Evolutionary conservation across 2,888 invertebrate genomes (phyloP), one percentile per base, ranked within the genome.

Genomic region (Blastobasis adustella): DNA sequence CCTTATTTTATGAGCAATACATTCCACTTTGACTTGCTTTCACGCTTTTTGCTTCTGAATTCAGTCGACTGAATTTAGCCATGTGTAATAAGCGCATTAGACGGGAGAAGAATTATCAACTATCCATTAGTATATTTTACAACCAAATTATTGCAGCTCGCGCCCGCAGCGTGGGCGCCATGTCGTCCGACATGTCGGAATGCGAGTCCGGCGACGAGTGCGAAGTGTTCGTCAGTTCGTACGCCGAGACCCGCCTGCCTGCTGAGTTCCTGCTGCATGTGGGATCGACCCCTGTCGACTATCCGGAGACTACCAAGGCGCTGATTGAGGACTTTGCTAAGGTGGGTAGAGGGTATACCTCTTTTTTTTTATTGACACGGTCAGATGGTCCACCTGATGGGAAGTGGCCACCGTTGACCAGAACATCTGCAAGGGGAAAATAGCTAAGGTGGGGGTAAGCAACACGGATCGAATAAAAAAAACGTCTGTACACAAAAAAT

Each of bases 251-350:
- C 8, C 61, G 83, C n/a, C 65, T 86, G 49, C 66, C 79, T 0
- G 51, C 56, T 0, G 73, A 80, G 43, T 85, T 87, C 64, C 54
- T 82, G 43, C 67, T 61, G 37, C 85, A 86, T 59, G 68, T 69
- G 3, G 55, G 71, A 4, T 89, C 89, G 58, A 0, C 68, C 69
- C 2, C 55, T 71, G 4, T 89, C 0, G 62, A 63, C 1, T 78
- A 92, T 45, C 90, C 90, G 47, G 82, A 86, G 0, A 86, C 88
- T 58, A 77, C 92, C 7, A 84, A 89, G 51, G 82, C 90, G 10
- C 91, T 93, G 74, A 89, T 94, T 38, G 90, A 91, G 54, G 80
- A 91, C 47, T 94, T 93, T 63, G 90, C 91, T 40, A 65, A 64
- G 62, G 89, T 88, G 50, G 72, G 74, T 69, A 46, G 36, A 36